phyloP scores from a whole-genome alignment of 1,140 invertebrate species.

The Drosophila ambigua region DNA sequence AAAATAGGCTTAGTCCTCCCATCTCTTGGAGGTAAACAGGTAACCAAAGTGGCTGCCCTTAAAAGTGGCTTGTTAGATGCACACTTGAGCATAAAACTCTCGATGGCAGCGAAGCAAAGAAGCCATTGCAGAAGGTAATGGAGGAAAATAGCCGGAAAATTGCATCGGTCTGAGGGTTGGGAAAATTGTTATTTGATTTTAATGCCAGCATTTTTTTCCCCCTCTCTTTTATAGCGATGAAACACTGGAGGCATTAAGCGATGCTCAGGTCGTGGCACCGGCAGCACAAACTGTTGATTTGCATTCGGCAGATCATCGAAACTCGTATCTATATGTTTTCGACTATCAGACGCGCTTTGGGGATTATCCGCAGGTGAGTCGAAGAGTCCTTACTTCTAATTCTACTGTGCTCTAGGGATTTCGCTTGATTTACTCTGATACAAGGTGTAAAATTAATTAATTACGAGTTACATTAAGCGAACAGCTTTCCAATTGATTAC shows the following conservation, averaged over 20 bases:
- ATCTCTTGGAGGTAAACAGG: constrained; percentile 56
- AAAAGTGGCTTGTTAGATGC: constrained; percentile 63
- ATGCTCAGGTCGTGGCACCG: constrained; percentile 96
- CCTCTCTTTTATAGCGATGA: constrained; percentile 89
- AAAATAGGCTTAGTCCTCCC: constrained; percentile 63
- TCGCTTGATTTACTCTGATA: too few relatives aligned
- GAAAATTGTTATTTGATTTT: constrained; percentile 59
- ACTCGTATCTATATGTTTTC: constrained; percentile 96
- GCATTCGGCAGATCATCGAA: constrained; percentile 92
- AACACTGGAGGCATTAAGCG: constrained; percentile 95
- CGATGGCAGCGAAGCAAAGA: constrained; percentile 39
- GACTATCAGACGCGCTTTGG: constrained; percentile 97
- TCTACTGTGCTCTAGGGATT: too few relatives aligned
- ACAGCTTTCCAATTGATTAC: too few relatives aligned
- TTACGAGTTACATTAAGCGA: too few relatives aligned
- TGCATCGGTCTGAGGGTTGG: constrained; percentile 8
- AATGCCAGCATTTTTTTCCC: constrained; percentile 14
- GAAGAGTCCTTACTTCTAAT: too few relatives aligned
- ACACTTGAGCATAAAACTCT: constrained; percentile 50
- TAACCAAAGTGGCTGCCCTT: constrained; percentile 54
- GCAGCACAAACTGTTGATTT: constrained; percentile 95
- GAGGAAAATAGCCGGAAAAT: constrained; percentile 66
- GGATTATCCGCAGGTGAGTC: constrained; percentile 92
- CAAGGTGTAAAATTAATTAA: too few relatives aligned
- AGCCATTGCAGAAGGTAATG: neutral